Conservation (phyloP, 2,113 vertebrate species). For the Zosterops lateralis region DNA sequence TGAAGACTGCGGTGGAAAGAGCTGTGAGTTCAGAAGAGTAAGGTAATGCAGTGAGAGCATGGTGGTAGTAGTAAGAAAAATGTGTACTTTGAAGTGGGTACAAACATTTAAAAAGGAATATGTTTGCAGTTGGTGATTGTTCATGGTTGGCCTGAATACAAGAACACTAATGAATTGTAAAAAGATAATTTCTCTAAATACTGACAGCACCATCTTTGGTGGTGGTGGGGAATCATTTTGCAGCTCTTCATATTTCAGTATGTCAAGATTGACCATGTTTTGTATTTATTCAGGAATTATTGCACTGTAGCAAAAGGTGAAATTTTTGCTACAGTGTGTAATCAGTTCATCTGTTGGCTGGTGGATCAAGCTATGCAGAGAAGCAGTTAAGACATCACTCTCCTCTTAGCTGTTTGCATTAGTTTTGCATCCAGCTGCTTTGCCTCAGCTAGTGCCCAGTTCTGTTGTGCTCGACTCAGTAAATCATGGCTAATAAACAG, state of each 20-base stretch:
- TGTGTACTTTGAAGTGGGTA: background rate
- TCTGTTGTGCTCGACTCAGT: constrained; percentile 19
- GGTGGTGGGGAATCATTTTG: background rate
- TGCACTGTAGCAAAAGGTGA: background rate
- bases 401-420: constrained; percentile 31
- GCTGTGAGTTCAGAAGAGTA: background rate
- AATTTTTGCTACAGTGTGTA: constrained; percentile 13
- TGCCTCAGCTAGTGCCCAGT: constrained; percentile 25
- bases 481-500: constrained; percentile 67
- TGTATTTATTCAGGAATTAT: constrained; percentile 16
- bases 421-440: constrained; percentile 51
- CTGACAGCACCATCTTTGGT: background rate
- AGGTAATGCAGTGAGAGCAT: background rate
- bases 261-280: constrained; percentile 6
- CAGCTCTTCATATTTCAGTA: background rate
- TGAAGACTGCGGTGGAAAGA: background rate
- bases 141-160: background rate
- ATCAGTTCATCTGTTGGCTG: constrained; percentile 24
- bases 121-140: background rate
- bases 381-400: constrained; percentile 15
- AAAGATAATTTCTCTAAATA: background rate
- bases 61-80: background rate
- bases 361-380: constrained; percentile 3
- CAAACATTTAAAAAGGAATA: background rate
- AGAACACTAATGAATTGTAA: background rate